Conservation (phyloP, 2,797 vertebrate species). For the Gymnothorax reevesii region DNA sequence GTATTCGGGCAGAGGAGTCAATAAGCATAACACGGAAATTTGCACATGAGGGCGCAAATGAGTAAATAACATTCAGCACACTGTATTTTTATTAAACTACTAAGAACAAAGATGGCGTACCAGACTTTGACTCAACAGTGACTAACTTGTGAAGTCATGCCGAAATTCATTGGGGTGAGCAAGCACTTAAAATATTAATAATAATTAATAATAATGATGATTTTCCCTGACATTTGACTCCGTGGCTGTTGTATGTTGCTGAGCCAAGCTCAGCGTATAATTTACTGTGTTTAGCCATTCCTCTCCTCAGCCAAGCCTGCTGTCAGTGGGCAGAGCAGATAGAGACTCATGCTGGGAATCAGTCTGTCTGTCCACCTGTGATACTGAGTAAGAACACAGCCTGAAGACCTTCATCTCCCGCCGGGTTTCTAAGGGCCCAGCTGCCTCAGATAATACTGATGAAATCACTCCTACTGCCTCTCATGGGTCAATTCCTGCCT, state of each 20-base stretch:
- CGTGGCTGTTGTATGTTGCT: background rate
- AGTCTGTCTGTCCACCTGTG: conserved; percentile 12
- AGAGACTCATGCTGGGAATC: background rate
- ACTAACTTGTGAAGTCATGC: background rate
- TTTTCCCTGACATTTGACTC: background rate
- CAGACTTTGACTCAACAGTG: background rate
- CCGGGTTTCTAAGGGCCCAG: background rate
- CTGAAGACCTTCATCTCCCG: background rate
- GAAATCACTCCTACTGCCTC: background rate
- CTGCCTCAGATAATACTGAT: background rate
- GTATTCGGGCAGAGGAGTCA: too few species aligned
- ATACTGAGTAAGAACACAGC: background rate
- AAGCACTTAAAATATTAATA: too few species aligned
- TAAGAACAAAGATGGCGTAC: too few species aligned
- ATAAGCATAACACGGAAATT: too few species aligned
- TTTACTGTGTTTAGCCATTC: background rate
- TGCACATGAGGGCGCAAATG: too few species aligned
- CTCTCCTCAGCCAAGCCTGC: background rate
- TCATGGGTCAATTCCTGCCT: background rate
- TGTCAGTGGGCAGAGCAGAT: background rate
- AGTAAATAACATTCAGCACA: too few species aligned
- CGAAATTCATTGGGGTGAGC: too few species aligned
- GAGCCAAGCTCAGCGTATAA: background rate
- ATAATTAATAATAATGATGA: background rate
- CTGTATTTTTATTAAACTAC: too few species aligned